phyloP scores from a whole-genome alignment of 2,113 vertebrate genomes.

The Carassius auratus region DNA sequence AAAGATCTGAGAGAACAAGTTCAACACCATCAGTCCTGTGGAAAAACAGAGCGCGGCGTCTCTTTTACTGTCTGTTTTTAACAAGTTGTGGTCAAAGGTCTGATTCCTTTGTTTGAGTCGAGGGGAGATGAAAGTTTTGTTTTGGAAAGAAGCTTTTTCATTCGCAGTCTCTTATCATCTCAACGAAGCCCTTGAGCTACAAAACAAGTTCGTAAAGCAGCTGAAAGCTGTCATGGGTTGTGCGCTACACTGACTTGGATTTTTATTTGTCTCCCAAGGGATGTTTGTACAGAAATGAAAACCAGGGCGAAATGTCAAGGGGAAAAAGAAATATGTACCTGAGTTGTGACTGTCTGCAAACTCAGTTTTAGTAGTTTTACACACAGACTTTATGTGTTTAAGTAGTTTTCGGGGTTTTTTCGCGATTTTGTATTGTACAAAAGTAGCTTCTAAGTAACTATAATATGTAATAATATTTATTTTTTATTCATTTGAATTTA shows the following conservation, averaged over 20 bases:
- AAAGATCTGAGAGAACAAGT: conserved; percentile 69
- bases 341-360: conserved; percentile 41
- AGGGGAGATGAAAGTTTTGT: conserved; percentile 48
- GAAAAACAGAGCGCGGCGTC: neutral
- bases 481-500: too few relatives aligned
- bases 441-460: neutral
- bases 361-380: conserved; percentile 24
- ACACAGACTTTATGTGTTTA: conserved; percentile 8
- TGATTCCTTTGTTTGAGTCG: conserved; percentile 42
- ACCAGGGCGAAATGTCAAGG: conserved; percentile 37
- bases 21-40: conserved; percentile 50
- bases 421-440: neutral
- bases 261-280: conserved; percentile 53
- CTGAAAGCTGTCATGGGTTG: conserved; percentile 33
- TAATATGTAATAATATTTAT: neutral
- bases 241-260: conserved; percentile 32
- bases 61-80: conserved; percentile 51
- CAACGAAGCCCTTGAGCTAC: conserved; percentile 45
- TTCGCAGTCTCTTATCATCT: conserved; percentile 42
- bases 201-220: conserved; percentile 38
- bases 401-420: conserved; percentile 14
- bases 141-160: conserved; percentile 39
- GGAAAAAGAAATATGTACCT: conserved; percentile 53
- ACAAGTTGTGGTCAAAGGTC: conserved; percentile 54
- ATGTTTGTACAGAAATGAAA: conserved; percentile 57